A percentile compares a stretch with the other conserved stretches of the same genome.
Conservation (phyloP, 2,797 vertebrate genomes). For the Aselliscus stoliczkanus region DNA sequence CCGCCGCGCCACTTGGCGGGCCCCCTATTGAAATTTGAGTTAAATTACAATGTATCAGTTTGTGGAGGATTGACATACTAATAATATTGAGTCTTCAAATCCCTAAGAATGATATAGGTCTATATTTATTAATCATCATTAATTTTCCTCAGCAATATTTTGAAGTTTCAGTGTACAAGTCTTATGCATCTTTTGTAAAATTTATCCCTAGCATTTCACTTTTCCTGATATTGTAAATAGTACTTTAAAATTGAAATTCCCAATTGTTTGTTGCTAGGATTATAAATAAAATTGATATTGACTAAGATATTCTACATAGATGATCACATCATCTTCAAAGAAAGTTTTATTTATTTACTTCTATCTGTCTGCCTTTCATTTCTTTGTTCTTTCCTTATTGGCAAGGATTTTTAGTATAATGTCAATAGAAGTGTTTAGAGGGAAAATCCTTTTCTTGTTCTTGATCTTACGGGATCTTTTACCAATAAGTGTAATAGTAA, state of each 20-base stretch:
- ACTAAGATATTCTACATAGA: not conserved
- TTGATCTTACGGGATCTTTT: not conserved
- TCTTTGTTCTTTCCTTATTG: not conserved
- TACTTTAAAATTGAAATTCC: not conserved
- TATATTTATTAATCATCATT: not conserved
- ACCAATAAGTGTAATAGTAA: not conserved
- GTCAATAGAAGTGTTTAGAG: not conserved
- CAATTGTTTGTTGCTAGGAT: not conserved
- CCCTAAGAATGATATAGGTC: not conserved
- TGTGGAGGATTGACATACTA: not conserved
- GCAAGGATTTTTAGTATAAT: not conserved
- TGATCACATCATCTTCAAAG: not conserved
- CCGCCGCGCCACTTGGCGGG: too few relatives aligned
- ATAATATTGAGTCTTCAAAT: not conserved
- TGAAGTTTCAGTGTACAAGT: not conserved
- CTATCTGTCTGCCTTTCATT: not conserved
- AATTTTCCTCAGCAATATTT: not conserved
- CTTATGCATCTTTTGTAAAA: not conserved
- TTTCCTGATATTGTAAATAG: not conserved
- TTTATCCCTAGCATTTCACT: not conserved
- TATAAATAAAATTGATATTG: not conserved
- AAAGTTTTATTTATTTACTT: not conserved
- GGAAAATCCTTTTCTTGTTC: not conserved
- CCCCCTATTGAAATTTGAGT: not conserved
- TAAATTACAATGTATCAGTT: not conserved